Evolutionary conservation across 2,797 vertebrate species (phyloP), one percentile per base, ranked within the genome.

Genomic region (Garrulus glandarius): DNA sequence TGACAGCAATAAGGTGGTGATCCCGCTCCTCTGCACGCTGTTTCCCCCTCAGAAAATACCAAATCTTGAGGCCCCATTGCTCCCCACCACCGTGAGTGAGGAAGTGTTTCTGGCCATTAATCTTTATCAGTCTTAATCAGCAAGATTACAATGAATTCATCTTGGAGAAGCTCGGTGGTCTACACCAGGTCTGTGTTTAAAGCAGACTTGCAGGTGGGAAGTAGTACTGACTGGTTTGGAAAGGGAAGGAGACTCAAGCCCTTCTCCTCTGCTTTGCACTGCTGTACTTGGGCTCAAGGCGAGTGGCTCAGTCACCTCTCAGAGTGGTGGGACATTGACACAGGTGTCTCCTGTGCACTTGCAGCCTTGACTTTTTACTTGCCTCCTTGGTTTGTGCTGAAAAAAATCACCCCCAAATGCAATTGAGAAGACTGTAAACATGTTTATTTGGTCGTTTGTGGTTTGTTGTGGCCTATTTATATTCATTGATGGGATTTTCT

Each of bases 51-150:
- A 83, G 81, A 88, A 90, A 75, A 36, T 29, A 69, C 19, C 50
- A 52, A 17, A 13, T 61, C 71, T 47, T 50, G 36, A 46, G 43
- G 34, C 41, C 19, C 52, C 34, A 11, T 29, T 70, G 32, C 46
- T 77, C 18, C 39, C 18, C 53, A 13, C 55, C 26, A 5, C 30
- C 4, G 3, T 17, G 50, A 26, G 30, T 39, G 29, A 70, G 84
- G 67, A 80, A 53, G 24, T 32, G 69, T 89, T 67, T 80, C 19
- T 74, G 83, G 56, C 37, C 22, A 0, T 61, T 60, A 19, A 65
- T 94, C 84, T 70, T 95, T 57, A 46, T 93, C 84, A n/a, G 17
- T 87, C 44, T 80, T 91, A 82, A 94, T 86, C 91, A 53, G 52
- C 55, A 75, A 32, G 88, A 79, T 75, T 70, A 43, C 53, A 39